Evolutionary conservation across 2,113 vertebrate species (phyloP).

Genomic region (Axis porcinus): DNA sequence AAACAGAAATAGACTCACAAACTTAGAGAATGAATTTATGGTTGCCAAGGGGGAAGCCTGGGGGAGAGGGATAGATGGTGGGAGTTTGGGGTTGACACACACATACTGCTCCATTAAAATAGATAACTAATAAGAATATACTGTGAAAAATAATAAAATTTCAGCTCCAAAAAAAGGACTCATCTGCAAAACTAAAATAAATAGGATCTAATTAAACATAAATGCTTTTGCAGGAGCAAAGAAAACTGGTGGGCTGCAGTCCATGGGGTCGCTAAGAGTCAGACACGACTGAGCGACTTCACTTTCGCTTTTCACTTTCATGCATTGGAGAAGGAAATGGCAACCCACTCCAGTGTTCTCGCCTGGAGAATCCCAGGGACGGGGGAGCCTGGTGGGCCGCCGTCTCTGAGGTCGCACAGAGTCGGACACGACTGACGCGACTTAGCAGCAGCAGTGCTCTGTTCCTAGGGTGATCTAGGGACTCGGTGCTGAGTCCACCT

Average conservation of each 20-base stretch:
- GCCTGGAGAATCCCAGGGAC: no score
- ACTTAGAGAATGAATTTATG: not conserved
- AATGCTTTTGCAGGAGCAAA: not conserved
- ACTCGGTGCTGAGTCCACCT: not conserved
- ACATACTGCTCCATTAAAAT: not conserved
- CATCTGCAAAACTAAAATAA: not conserved
- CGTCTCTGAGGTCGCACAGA: no score
- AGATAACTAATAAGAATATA: not conserved
- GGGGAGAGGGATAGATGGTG: not conserved
- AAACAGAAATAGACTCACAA: not conserved
- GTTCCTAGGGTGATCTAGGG: not conserved
- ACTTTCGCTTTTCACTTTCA: no score
- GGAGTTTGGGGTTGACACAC: not conserved
- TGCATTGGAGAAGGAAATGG: no score
- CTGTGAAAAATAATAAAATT: not conserved
- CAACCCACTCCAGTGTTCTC: no score
- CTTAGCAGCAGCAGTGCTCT: not conserved
- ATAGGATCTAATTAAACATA: not conserved
- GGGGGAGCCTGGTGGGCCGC: no score
- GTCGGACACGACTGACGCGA: no score
- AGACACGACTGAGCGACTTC: no score
- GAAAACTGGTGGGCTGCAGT: not conserved
- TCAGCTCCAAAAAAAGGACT: not conserved
- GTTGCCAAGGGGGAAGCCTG: not conserved
- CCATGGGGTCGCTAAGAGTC: no score